Percentiles rank a stretch among this genome's conserved stretches.
Evolutionary conservation across 1,140 invertebrate genomes (phyloP).

Genomic region (Trinorchestia longiramus): DNA sequence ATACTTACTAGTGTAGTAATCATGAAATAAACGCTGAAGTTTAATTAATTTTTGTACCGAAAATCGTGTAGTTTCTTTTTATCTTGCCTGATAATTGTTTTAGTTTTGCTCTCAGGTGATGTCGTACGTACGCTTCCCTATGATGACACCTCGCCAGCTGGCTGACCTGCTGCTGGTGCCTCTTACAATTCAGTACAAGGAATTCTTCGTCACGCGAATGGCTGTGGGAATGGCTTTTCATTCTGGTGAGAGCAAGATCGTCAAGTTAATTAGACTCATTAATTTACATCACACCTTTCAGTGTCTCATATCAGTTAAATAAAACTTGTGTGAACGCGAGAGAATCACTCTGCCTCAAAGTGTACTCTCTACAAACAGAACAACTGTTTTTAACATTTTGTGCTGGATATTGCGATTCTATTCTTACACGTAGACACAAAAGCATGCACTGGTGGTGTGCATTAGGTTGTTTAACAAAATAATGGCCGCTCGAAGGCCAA

Average conservation of each 20-base stretch:
- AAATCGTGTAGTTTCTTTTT: background rate
- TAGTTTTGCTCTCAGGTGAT: constrained; percentile 74
- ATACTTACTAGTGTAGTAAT: background rate
- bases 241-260: constrained; percentile 73
- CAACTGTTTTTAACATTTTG: too few species aligned
- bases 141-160: constrained; percentile 90
- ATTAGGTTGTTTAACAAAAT: too few species aligned
- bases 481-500: too few species aligned
- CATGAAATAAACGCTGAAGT: background rate
- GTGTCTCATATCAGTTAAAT: background rate
- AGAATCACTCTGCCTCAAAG: background rate
- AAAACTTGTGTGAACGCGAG: background rate
- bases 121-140: constrained; percentile 86
- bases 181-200: constrained; percentile 84
- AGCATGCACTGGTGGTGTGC: too few species aligned
- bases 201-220: constrained; percentile 90
- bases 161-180: constrained; percentile 83
- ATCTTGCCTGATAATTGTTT: background rate
- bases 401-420: too few species aligned
- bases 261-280: background rate
- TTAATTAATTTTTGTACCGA: background rate
- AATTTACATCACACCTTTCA: background rate
- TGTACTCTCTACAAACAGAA: background rate
- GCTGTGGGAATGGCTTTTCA: constrained; percentile 90
- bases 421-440: too few species aligned